Base-by-base conservation (phyloP, 1,140 invertebrate species). In the Planococcus citri region DNA sequence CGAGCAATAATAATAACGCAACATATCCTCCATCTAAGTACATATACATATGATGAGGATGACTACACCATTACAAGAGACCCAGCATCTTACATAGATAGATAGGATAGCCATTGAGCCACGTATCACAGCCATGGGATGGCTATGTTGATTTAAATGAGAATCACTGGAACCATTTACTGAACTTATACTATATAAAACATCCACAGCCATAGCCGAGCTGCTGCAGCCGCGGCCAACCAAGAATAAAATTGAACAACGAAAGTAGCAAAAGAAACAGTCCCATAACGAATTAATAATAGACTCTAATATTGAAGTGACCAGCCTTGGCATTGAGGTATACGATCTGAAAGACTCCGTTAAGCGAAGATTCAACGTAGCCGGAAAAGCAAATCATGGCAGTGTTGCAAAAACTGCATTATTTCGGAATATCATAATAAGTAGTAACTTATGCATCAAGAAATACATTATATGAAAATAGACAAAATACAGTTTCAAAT, bases 81-180 rank as follows among this genome's bases (percentile, higher is more conserved):
- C n/a, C n/a, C n/a, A n/a, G n/a, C n/a, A n/a, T n/a, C n/a, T n/a
- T n/a, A n/a, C n/a, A n/a, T n/a, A n/a, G n/a, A n/a, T n/a, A n/a
- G n/a, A n/a, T n/a, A n/a, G n/a, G n/a, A n/a, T n/a, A n/a, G n/a
- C n/a, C n/a, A n/a, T n/a, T n/a, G n/a, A n/a, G n/a, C n/a, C n/a
- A n/a, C n/a, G n/a, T n/a, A n/a, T n/a, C n/a, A 14, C 6, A 37
- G 33, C 33, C 33, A 37, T 37, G 6, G 33, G 14, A 37, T 14
- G 33, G 6, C 6, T 37, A 37, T 37, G 10, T 9, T 2, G 41
- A 51, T 51, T 51, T 20, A 51, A 51, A 51, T 51, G 41, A 51
- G 41, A 51, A 51, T 51, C 41, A 51, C 41, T 51, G 41, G 41
- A 51, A 51, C 41, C 41, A 51, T 20, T n/a, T n/a, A n/a, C n/a